Conservation (phyloP, 64 coral and sea anemone genomes). For the Pocillopora verrucosa region DNA sequence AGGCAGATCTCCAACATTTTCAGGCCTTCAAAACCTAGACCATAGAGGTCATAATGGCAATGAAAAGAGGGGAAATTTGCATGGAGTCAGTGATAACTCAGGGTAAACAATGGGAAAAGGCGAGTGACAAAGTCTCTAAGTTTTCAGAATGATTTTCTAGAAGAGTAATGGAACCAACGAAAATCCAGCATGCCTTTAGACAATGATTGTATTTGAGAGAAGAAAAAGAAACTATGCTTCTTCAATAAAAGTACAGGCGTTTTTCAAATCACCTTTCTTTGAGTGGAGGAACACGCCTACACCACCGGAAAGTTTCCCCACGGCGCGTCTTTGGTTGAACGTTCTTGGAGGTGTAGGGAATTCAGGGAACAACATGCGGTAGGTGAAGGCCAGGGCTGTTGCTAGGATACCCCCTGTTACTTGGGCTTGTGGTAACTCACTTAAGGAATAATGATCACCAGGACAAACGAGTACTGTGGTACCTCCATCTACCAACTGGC, state of each 20-base stretch:
- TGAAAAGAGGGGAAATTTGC: no score
- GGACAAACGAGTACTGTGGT: constrained; percentile 31
- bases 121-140: no score
- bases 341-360: not conserved
- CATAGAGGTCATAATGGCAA: no score
- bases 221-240: not conserved
- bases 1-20: not conserved
- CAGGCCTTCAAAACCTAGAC: no score
- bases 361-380: constrained; percentile 40
- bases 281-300: not conserved
- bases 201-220: not conserved
- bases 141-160: no score
- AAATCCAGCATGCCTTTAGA: no score
- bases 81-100: no score
- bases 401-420: constrained; percentile 8
- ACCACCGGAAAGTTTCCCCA: not conserved
- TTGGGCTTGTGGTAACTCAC: constrained; percentile 26
- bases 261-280: constrained; percentile 20
- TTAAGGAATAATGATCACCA: constrained; percentile 41
- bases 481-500: constrained; percentile 24
- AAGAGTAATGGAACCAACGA: no score
- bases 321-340: constrained; percentile 17
- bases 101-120: no score
- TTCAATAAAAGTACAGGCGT: not conserved
- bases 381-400: constrained; percentile 8